These are phyloP conservation scores for Coregonus sp. DNA, from an alignment of 2,797 vertebrate genomes.

Conservation along the genomic window DNA sequence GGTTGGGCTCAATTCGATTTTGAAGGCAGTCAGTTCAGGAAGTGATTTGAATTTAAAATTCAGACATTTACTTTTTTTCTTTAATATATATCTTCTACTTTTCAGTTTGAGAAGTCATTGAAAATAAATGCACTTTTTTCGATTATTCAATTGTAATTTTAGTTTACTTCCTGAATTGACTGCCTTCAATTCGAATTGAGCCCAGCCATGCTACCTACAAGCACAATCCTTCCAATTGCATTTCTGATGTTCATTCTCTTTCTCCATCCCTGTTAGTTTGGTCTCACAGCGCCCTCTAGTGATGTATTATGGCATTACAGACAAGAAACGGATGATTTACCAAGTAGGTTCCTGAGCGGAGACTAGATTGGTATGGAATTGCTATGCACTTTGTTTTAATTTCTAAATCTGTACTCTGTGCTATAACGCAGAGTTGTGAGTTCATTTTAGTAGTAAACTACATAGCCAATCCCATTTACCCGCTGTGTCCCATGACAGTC, in stretches of 20 bases:
- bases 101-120: too few relatives aligned
- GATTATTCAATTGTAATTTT: too few relatives aligned
- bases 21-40: too few relatives aligned
- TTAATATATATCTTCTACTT: too few relatives aligned
- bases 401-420: neutral
- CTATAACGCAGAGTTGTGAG: neutral
- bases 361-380: neutral
- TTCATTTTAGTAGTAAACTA: neutral
- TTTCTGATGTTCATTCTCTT: neutral
- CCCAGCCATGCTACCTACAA: neutral
- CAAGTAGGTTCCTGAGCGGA: neutral
- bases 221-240: neutral
- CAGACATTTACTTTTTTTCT: too few relatives aligned
- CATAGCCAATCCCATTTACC: neutral
- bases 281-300: constrained; percentile 10
- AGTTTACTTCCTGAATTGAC: too few relatives aligned
- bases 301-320: neutral
- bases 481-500: neutral
- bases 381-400: neutral
- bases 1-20: too few relatives aligned
- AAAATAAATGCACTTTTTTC: too few relatives aligned
- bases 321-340: neutral
- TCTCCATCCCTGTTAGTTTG: neutral
- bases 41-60: too few relatives aligned
- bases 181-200: too few relatives aligned